Evolutionary conservation across 2,113 vertebrate species (phyloP).

Genomic region (Rhadina sibilatrix): DNA sequence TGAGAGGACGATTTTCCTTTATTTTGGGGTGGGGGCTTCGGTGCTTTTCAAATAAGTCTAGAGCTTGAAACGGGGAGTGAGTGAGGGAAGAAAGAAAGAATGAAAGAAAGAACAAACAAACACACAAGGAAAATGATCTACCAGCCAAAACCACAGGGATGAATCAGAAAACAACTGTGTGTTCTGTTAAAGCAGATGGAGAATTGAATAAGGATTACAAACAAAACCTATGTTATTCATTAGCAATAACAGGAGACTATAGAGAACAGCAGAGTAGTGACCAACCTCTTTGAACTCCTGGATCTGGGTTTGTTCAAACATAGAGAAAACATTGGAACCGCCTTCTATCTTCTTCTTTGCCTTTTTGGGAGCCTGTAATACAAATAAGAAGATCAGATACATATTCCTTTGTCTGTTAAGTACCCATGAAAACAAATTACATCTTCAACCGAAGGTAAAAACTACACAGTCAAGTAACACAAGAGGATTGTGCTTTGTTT

Average conservation of each 20-base stretch:
- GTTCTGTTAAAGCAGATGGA: conserved; percentile 49
- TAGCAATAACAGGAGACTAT: not conserved
- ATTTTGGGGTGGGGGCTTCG: not conserved
- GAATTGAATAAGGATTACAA: conserved; percentile 23
- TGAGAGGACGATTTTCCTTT: not conserved
- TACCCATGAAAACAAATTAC: not conserved
- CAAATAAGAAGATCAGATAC: not conserved
- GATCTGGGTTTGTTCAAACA: conserved; percentile 93
- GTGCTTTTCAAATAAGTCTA: not conserved
- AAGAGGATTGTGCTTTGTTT: not conserved
- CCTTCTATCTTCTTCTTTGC: conserved; percentile 84
- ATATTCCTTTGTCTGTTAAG: not conserved
- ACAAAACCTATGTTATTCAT: conserved; percentile 47
- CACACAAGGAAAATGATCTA: conserved; percentile 18
- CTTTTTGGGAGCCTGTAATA: conserved; percentile 82
- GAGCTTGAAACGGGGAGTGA: not conserved
- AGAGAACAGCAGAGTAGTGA: not conserved
- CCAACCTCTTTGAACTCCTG: conserved; percentile 92
- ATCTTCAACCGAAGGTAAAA: not conserved
- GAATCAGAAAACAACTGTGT: conserved; percentile 63
- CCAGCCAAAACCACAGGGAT: conserved; percentile 56
- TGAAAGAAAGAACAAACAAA: not conserved
- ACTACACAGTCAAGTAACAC: not conserved
- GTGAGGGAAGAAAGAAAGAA: not conserved
- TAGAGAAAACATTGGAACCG: conserved; percentile 89